A percentile compares a stretch with the other conserved stretches of the same genome.
Evolutionary conservation across 2,797 vertebrate species (phyloP).

Genomic region (Danio tinwini): DNA sequence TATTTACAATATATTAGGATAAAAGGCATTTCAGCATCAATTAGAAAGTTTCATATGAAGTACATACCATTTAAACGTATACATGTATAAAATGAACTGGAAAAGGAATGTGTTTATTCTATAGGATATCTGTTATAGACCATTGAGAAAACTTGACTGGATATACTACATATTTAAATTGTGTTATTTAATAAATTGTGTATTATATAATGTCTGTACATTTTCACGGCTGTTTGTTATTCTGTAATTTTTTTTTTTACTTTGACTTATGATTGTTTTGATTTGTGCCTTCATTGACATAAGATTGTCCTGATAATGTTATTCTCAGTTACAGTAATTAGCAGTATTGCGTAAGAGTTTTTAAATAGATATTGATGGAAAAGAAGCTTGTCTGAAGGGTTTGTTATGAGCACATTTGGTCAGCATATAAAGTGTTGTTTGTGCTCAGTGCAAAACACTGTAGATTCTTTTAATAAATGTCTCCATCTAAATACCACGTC

Average conservation of each 20-base stretch:
- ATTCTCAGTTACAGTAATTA: constrained; percentile 13
- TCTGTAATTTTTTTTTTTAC: constrained; percentile 35
- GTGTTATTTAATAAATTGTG: constrained; percentile 83
- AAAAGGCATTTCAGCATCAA: constrained; percentile 19
- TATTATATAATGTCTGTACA: constrained; percentile 82
- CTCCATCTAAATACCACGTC: neutral
- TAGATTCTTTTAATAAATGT: constrained; percentile 55
- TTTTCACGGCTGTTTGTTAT: constrained; percentile 70
- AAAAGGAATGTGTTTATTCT: constrained; percentile 73
- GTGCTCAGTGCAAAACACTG: constrained; percentile 34
- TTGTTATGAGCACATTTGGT: constrained; percentile 36
- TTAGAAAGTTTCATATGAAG: constrained; percentile 28
- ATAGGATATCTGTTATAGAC: constrained; percentile 38
- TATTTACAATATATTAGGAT: constrained; percentile 5
- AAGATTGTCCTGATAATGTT: constrained; percentile 43
- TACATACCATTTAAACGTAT: constrained; percentile 10
- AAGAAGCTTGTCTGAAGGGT: constrained; percentile 15
- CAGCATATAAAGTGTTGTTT: constrained; percentile 39
- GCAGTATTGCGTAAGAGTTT: constrained; percentile 27
- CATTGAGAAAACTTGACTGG: constrained; percentile 78
- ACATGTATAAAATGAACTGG: constrained; percentile 76
- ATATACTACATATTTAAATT: constrained; percentile 71
- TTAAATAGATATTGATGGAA: constrained; percentile 21
- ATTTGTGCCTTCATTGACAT: constrained; percentile 55
- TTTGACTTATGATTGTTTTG: constrained; percentile 47